Percentiles rank a stretch among this genome's conserved stretches.
These are phyloP conservation scores for Caenorhabditis sp. DNA, from an alignment of 2,888 invertebrate species.

Conservation along the genomic window DNA sequence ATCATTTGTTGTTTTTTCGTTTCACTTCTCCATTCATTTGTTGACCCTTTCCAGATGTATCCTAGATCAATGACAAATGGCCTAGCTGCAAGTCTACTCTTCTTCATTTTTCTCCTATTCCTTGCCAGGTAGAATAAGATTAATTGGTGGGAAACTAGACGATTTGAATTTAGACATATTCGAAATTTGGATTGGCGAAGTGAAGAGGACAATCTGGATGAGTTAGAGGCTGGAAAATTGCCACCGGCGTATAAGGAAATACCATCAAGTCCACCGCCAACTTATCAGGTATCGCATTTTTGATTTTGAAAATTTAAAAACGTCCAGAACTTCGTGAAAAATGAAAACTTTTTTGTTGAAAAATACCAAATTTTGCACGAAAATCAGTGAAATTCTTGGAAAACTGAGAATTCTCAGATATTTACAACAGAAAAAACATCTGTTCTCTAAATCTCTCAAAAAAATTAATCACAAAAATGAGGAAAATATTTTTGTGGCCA, in stretches of 20 bases:
- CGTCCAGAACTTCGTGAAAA: too few species aligned
- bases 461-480: too few species aligned
- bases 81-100: conserved; percentile 49
- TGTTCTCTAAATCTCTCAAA: too few species aligned
- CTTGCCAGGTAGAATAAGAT: conserved; percentile 41
- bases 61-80: conserved; percentile 54
- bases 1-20: neutral
- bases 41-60: conserved; percentile 31
- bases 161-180: neutral
- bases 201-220: neutral
- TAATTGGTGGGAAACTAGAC: neutral
- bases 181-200: neutral
- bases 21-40: neutral
- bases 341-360: neutral
- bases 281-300: conserved; percentile 36
- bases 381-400: too few species aligned
- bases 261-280: conserved; percentile 43
- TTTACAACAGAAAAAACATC: too few species aligned
- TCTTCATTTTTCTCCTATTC: conserved; percentile 52
- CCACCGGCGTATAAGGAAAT: conserved; percentile 39
- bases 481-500: too few species aligned
- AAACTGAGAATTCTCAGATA: too few species aligned
- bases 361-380: too few species aligned
- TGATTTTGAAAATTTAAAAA: neutral
- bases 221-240: conserved; percentile 24